These are phyloP conservation scores for Caenorhabditis japonica DNA, from an alignment of 2,888 invertebrate genomes.

Conservation along the genomic window DNA sequence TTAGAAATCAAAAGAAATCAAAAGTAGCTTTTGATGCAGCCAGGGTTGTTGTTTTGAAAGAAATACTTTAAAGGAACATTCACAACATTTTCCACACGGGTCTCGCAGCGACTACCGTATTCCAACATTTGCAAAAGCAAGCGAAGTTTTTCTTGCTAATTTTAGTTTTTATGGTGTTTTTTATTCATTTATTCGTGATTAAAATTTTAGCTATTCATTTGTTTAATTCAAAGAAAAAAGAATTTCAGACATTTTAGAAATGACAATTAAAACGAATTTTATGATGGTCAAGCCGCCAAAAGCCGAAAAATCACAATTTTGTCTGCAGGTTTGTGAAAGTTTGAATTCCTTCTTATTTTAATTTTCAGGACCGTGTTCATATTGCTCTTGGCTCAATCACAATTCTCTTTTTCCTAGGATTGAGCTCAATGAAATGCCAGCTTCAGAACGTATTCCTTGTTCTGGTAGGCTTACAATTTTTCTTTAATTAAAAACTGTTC, in stretches of 20 bases:
- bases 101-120: background rate
- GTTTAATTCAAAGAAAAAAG: constrained; percentile 1
- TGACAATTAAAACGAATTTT: too few relatives aligned
- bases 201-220: too few relatives aligned
- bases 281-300: too few relatives aligned
- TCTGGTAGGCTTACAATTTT: background rate
- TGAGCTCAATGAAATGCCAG: background rate
- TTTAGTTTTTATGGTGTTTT: too few relatives aligned
- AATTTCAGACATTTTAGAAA: background rate
- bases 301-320: background rate
- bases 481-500: background rate
- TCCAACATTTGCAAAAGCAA: too few relatives aligned
- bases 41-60: too few relatives aligned
- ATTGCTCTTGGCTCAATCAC: background rate
- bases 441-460: background rate
- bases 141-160: too few relatives aligned
- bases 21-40: too few relatives aligned
- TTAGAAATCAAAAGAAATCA: too few relatives aligned
- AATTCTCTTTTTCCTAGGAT: background rate
- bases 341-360: background rate
- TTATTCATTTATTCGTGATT: too few relatives aligned
- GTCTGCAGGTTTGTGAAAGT: background rate
- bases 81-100: background rate
- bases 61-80: background rate
- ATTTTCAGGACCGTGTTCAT: background rate